Evolutionary conservation across 2,888 invertebrate species (phyloP).

Genomic region (Sussaba pulchella): DNA sequence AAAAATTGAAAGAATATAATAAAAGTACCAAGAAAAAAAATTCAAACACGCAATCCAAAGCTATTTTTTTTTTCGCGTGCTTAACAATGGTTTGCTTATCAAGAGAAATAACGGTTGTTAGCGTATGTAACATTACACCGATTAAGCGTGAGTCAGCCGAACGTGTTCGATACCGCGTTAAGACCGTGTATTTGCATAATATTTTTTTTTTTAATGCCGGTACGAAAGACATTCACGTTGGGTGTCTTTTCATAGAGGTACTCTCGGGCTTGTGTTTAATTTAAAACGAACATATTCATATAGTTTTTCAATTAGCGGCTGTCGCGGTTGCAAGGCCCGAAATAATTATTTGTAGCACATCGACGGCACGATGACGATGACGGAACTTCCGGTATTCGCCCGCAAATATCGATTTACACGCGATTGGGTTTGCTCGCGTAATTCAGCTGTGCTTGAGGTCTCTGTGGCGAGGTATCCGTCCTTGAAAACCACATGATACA

Average conservation of each 20-base stretch:
- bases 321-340: not conserved
- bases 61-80: not conserved
- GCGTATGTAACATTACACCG: not conserved
- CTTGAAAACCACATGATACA: conserved; percentile 3
- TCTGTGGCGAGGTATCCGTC: conserved; percentile 13
- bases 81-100: not conserved
- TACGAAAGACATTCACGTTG: no score
- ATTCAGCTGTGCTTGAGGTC: conserved; percentile 19
- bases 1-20: not conserved
- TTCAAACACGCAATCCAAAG: not conserved
- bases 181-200: no score
- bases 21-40: not conserved
- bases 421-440: conserved; percentile 27
- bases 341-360: conserved; percentile 1
- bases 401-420: conserved; percentile 32
- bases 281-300: not conserved
- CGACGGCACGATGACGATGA: conserved; percentile 4
- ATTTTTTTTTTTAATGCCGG: no score
- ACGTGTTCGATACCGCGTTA: no score
- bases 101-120: not conserved
- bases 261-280: not conserved
- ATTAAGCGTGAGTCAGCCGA: not conserved
- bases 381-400: conserved; percentile 11
- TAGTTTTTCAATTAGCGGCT: conserved; percentile 10
- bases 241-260: no score